Base-by-base conservation (phyloP, 2,113 vertebrate species). In the Peucedramus taeniatus region DNA sequence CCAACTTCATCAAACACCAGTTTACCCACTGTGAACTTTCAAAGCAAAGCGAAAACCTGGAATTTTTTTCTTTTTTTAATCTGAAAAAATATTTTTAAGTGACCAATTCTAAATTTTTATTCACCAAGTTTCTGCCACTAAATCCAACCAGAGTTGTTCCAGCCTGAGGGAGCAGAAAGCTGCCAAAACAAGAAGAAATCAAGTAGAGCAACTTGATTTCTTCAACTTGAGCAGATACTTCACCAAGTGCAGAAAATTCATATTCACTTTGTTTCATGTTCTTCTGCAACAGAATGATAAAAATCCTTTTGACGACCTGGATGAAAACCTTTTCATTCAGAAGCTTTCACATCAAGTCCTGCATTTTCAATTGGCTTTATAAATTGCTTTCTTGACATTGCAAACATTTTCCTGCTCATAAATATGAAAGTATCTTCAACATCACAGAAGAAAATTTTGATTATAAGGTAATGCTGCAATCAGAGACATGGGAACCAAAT, bases 181-280 rank as follows among this genome's bases (percentile, higher is more conserved):
- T 80, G 49, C 47, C 60, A 87, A 89, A 94, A 87, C 84, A 89
- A 88, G 59, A 95, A 95, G 92, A 94, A 92, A 97, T 91, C 83
- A 95, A 96, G 82, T 35, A 66, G 2, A 53, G 17, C n/a, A 72
- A 87, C 96, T 81, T 89, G 84, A 91, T 93, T 94, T 87, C 84
- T 95, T 96, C 87, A 74, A 75, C 60, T 78, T 68, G 65, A 94
- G n/a, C 53, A 84, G 69, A 89, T 81, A 94, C 81, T 95, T 96
- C 80, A 92, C 84, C 91, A 93, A 91, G 42, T 53, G 87, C 6
- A 95, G 83, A 87, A 92, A 94, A 94, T 87, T 56, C 80, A 66
- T n/a, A 84, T 82, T 91, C 89, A 87, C 57, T 94, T 91, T 83
- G 60, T 84, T 68, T 92, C 83, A 60, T 35, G 47, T 26, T 91